phyloP scores from a whole-genome alignment of 2,888 invertebrate species.

The Eucriotettix oculatus region DNA sequence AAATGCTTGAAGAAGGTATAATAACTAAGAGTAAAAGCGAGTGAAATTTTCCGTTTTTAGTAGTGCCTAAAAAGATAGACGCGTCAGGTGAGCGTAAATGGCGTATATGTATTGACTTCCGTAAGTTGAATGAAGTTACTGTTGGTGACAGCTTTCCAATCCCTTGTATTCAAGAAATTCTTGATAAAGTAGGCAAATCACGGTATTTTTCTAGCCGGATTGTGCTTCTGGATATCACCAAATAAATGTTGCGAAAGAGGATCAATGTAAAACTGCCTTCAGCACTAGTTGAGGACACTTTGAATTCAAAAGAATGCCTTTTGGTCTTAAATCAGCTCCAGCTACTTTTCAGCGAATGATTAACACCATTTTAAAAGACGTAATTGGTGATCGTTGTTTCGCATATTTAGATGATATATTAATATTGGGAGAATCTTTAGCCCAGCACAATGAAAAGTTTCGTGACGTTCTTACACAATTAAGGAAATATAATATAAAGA shows the following conservation, averaged over 20 bases:
- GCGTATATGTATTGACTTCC: constrained; percentile 15
- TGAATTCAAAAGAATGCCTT: constrained; percentile 19
- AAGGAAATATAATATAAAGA: not conserved
- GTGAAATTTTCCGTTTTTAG: constrained; percentile 15
- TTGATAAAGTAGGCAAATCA: constrained; percentile 15
- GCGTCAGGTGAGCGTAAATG: constrained; percentile 6
- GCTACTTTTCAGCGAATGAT: constrained; percentile 21
- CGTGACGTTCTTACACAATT: not conserved
- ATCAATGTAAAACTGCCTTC: constrained; percentile 19
- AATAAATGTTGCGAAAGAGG: constrained; percentile 16
- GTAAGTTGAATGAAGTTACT: constrained; percentile 11
- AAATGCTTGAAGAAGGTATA: not conserved
- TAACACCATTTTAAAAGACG: constrained; percentile 17
- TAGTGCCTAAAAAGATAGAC: constrained; percentile 18
- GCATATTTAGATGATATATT: constrained; percentile 20
- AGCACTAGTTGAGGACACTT: not conserved
- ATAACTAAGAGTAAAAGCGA: not conserved
- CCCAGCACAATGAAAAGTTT: not conserved
- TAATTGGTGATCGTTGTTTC: constrained; percentile 15
- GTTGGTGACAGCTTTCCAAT: too few relatives aligned
- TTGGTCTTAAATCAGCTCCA: constrained; percentile 19
- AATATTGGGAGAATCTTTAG: not conserved
- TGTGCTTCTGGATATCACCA: constrained; percentile 20
- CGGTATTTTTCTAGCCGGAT: constrained; percentile 19
- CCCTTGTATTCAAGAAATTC: too few relatives aligned